Conservation (phyloP, 2,797 vertebrate species). For the Leptoclinus maculatus region DNA sequence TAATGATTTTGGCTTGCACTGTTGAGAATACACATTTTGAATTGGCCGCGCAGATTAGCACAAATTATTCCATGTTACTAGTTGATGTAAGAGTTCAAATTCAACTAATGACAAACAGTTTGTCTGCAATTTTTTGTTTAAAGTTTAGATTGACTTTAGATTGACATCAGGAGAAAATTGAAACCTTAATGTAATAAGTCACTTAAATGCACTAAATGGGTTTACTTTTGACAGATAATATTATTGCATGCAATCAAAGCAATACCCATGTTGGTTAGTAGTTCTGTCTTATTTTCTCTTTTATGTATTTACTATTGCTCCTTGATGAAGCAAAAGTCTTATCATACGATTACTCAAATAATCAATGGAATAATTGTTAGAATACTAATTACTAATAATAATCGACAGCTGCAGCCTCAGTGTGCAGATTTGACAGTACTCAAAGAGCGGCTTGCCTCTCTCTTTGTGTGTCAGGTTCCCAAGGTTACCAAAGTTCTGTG, state of each 20-base stretch:
- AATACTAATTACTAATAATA: not conserved
- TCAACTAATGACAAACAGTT: not conserved
- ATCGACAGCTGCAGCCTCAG: not conserved
- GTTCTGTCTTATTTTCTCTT: not conserved
- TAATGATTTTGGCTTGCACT: slow-evolving; percentile 23
- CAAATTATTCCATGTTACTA: slow-evolving; percentile 5
- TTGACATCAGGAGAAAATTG: not conserved
- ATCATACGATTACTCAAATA: not conserved
- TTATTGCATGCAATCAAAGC: not conserved
- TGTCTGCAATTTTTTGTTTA: not conserved
- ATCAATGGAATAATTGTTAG: not conserved
- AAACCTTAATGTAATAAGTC: not conserved
- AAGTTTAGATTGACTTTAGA: not conserved
- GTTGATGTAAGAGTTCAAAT: slow-evolving; percentile 6
- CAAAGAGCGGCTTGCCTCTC: slow-evolving; percentile 15
- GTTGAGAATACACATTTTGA: slow-evolving; percentile 38
- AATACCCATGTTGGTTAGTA: not conserved
- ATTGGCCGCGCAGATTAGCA: slow-evolving; percentile 10
- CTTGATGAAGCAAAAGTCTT: not conserved
- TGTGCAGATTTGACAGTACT: not conserved
- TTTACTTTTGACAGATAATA: not conserved
- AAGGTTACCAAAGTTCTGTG: slow-evolving; percentile 51
- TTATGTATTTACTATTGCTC: not conserved
- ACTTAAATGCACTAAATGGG: not conserved
- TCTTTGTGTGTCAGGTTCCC: slow-evolving; percentile 50